A percentile compares a stretch with the other conserved stretches of the same genome.
These are phyloP conservation scores for Acrocephalus scirpaceus DNA, from an alignment of 2,797 vertebrate species.

Conservation along the genomic window DNA sequence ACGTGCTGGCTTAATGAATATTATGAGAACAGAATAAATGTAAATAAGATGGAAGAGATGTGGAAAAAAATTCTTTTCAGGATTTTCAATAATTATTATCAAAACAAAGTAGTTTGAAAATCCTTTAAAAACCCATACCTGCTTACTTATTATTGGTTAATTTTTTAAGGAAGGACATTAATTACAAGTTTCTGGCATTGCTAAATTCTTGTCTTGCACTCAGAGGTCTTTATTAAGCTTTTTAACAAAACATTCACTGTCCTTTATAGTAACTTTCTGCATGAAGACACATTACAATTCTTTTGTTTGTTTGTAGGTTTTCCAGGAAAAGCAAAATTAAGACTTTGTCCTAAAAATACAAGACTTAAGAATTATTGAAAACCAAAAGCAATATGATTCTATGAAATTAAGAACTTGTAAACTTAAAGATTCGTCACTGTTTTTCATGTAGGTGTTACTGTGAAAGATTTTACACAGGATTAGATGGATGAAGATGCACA, in stretches of 20 bases:
- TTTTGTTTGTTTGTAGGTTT: not conserved
- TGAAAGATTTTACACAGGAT: not conserved
- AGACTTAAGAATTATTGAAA: not conserved
- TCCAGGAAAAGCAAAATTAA: not conserved
- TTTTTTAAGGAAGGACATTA: not conserved
- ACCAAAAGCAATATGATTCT: not conserved
- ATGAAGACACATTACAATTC: not conserved
- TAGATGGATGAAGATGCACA: not conserved
- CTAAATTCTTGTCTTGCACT: not conserved
- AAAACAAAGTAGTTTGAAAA: not conserved
- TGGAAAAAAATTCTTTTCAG: not conserved
- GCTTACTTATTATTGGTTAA: not conserved
- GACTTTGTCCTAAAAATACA: not conserved
- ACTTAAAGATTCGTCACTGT: not conserved
- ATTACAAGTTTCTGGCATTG: not conserved
- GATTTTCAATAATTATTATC: not conserved
- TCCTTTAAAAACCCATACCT: accelerated
- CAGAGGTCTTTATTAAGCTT: not conserved
- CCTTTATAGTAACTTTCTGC: not conserved
- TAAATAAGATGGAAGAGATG: not conserved
- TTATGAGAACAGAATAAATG: not conserved
- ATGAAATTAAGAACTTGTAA: not conserved
- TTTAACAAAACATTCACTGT: not conserved
- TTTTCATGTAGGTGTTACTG: not conserved
- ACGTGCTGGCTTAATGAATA: not conserved